These are phyloP conservation scores for Dinomys branickii DNA, from an alignment of 2,113 vertebrate species.

Conservation along the genomic window DNA sequence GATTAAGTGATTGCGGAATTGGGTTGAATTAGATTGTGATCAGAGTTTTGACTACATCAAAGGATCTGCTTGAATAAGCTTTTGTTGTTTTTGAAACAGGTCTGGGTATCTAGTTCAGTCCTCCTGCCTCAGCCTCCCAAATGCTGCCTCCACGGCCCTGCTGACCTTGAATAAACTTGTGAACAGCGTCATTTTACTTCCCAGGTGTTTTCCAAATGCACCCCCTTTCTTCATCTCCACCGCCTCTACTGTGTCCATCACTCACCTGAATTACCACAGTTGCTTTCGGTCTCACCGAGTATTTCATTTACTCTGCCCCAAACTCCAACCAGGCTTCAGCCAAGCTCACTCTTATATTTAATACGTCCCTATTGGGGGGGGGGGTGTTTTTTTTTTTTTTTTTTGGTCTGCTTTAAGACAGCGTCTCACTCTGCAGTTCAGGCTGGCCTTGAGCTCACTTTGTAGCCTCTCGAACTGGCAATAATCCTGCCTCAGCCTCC, in stretches of 20 bases:
- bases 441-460: too few relatives aligned
- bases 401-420: too few relatives aligned
- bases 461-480: too few relatives aligned
- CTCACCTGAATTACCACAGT: background rate
- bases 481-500: too few relatives aligned
- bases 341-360: background rate
- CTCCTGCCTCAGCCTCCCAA: background rate
- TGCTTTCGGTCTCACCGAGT: background rate
- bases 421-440: too few relatives aligned
- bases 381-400: too few relatives aligned
- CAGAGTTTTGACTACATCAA: slow-evolving; percentile 21
- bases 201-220: background rate
- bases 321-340: background rate
- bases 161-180: background rate
- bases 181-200: background rate
- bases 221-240: background rate
- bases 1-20: background rate
- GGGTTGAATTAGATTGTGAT: background rate
- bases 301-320: background rate
- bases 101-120: background rate
- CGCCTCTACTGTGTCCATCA: background rate
- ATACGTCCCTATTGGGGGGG: background rate
- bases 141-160: background rate
- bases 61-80: background rate
- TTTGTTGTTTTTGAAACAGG: background rate